Percentiles rank a stretch among this genome's conserved stretches.
Conservation (phyloP, 2,888 invertebrate genomes). For the Hyposoter didymator region DNA sequence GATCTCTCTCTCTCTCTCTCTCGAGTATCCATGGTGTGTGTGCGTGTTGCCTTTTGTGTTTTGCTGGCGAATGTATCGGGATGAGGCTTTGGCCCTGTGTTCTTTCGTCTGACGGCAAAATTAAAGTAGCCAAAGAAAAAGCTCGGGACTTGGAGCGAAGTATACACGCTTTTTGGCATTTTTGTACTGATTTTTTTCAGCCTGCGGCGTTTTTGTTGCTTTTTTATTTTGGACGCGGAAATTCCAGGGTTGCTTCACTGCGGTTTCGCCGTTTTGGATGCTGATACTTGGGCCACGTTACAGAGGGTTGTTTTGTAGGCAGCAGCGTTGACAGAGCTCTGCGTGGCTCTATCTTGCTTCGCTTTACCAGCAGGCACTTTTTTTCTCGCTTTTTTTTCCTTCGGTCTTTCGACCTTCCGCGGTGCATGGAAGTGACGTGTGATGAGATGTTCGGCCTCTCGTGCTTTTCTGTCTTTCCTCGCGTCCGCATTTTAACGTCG, state of each 20-base stretch:
- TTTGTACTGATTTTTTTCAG: slow-evolving; percentile 29
- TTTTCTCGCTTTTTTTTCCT: slow-evolving; percentile 3
- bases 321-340: slow-evolving; percentile 53
- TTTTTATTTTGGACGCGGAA: slow-evolving; percentile 22
- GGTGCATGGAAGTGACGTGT: slow-evolving; percentile 9
- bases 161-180: slow-evolving; percentile 31
- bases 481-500: slow-evolving; percentile 1
- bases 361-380: slow-evolving; percentile 7
- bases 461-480: slow-evolving; percentile 35
- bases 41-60: slow-evolving; percentile 53
- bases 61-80: not conserved
- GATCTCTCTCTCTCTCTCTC: slow-evolving; percentile 47
- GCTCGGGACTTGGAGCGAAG: slow-evolving; percentile 41
- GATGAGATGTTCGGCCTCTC: slow-evolving; percentile 45
- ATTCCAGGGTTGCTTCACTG: slow-evolving; percentile 40
- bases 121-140: slow-evolving; percentile 30
- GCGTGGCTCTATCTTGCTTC: slow-evolving; percentile 49
- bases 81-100: slow-evolving; percentile 32
- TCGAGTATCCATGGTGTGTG: slow-evolving; percentile 42
- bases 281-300: slow-evolving; percentile 44
- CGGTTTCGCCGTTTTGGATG: slow-evolving; percentile 20
- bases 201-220: slow-evolving; percentile 5
- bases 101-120: slow-evolving; percentile 42
- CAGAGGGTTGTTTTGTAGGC: slow-evolving; percentile 44
- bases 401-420: not conserved